These are phyloP conservation scores for Netelia melanura DNA, from an alignment of 2,888 invertebrate species.

Conservation along the genomic window DNA sequence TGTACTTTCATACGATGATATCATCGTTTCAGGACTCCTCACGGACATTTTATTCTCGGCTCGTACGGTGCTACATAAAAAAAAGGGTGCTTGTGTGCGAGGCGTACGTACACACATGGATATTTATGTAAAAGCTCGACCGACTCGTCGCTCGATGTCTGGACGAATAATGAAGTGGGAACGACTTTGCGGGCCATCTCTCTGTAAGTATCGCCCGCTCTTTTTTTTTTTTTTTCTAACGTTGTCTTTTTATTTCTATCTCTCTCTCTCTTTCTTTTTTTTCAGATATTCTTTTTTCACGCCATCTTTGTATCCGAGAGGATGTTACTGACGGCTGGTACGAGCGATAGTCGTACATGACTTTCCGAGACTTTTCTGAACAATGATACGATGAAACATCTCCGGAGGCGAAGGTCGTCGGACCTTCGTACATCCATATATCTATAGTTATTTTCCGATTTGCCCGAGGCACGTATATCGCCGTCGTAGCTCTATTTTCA, in stretches of 20 bases:
- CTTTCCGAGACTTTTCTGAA: conserved; percentile 60
- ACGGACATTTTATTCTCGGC: conserved; percentile 63
- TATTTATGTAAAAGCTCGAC: conserved; percentile 21
- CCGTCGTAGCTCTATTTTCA: conserved; percentile 22
- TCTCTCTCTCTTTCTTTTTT: not conserved
- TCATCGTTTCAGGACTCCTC: conserved; percentile 74
- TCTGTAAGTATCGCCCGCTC: conserved; percentile 2
- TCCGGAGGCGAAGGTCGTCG: conserved; percentile 63
- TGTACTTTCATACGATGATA: conserved; percentile 81
- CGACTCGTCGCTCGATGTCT: conserved; percentile 36
- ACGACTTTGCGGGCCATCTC: conserved; percentile 41
- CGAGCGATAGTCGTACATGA: conserved; percentile 51
- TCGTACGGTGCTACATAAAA: conserved; percentile 56
- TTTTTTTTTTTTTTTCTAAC: conserved; percentile 1
- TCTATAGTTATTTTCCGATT: conserved; percentile 38
- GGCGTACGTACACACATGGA: not conserved
- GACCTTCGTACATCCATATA: not conserved
- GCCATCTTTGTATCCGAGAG: conserved; percentile 46
- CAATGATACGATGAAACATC: conserved; percentile 60
- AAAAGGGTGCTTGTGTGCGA: not conserved
- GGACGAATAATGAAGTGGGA: conserved; percentile 60
- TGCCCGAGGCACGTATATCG: conserved; percentile 14
- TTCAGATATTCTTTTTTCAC: not conserved
- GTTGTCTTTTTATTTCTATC: not conserved
- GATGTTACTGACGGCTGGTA: conserved; percentile 52